Base-by-base conservation (phyloP, 2,113 vertebrate genomes). In the Pachypanchax playfairii region DNA sequence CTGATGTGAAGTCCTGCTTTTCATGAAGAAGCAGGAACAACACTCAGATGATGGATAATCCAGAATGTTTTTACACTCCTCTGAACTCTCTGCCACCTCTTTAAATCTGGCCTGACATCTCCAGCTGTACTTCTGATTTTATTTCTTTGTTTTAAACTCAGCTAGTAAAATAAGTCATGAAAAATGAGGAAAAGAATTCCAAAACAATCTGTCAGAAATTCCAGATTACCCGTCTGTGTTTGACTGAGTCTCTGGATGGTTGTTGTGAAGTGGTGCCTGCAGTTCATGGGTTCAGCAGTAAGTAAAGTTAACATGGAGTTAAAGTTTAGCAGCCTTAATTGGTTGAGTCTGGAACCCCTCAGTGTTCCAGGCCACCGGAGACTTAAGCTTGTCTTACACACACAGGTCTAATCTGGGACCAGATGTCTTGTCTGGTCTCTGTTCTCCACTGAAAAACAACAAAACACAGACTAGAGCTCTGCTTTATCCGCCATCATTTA, bases 361-460 rank as follows among this genome's bases (percentile, higher is more conserved):
- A 63, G n/a, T 75, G 79, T 84, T 83, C 73, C 81, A 87, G 85
- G 81, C 85, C 85, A 87, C 67, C 81, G 49, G 83, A 84, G 76
- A 82, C 84, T 87, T 85, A 89, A 91, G 74, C 85, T 77, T 58
- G 77, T 83, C 77, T 90, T 82, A 88, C 86, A 87, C 85, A 85
- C 71, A 62, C 84, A 52, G 69, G 83, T 67, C 85, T 90, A 89
- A 90, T 89, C 88, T 78, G 69, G 75, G 85, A 76, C 59, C 88
- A 88, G 85, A 89, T 91, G 90, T 86, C 85, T 78, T 21, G 85
- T 89, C 88, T 87, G 80, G 75, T 86, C 73, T 83, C 73, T 58
- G 73, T 75, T 51, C 70, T 62, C 66, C 54, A 21, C 46, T 12
- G 15, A 70, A 78, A 76, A 83, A 80, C 41, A 73, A 66, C 66